Evolutionary conservation across 2,113 vertebrate species (phyloP), one percentile per base, ranked within the genome.

Genomic region (Pseudopodoces humilis): DNA sequence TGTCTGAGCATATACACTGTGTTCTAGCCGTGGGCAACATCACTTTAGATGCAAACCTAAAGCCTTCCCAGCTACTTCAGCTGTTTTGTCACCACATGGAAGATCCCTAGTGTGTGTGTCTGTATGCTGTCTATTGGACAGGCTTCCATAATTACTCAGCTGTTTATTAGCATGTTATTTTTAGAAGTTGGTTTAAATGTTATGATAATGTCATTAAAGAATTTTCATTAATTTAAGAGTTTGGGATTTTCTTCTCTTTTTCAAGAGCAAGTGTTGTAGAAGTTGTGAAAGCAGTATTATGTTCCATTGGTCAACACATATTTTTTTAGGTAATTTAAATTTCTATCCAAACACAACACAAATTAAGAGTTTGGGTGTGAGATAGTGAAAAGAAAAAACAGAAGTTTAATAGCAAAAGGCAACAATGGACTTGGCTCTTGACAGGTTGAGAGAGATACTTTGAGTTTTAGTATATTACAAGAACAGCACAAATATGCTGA

Each of bases 401-500:
- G 70, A 92, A 87, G 93, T 93, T 55, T 94, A 83, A 86, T 86
- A 88, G 33, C 64, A 80, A 81, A 83, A 83, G n/a, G 39, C 75
- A 94, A 80, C 75, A 91, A 93, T 70, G 75, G 65, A 92, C 47
- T 93, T 91, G 82, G 75, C 55, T 93, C 43, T 85, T 93, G 75
- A 86, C 76, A 96, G 68, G 31, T 67, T 93, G 87, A 90, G 69
- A 75, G 60, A 88, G 84, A 74, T 53, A 63, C 47, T 94, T 67
- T 60, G 92, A 93, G 63, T 93, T 94, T 93, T 83, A 90, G 59
- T 93, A 86, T 86, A 95, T 95, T 88, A 90, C 93, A 88, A 83
- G 68, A 95, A 68, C 64, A 70, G 87, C 87, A 94, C 88, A 95
- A 96, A 95, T 97, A 96, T 92, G 89, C 93, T 92, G 91, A 96